Base-by-base conservation (phyloP, 2,797 vertebrate species). In the Myotis pilosus region DNA sequence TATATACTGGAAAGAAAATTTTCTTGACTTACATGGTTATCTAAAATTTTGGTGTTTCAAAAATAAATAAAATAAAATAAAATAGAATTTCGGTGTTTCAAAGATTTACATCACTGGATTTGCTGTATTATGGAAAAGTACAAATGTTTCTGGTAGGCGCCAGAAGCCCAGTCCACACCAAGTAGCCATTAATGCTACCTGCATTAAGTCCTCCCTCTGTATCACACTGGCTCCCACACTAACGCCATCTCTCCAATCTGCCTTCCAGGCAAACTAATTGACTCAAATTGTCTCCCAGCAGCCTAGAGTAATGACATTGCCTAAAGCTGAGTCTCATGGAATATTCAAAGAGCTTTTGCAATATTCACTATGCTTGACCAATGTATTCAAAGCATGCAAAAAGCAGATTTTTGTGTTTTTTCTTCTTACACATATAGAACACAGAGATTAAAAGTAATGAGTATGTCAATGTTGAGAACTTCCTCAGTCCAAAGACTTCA, bases 51-150 rank as follows among this genome's bases (percentile, higher is more conserved):
- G 86, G 20, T 66, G 30, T 86, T 91, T 89, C n/a, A 72, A 85
- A 80, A n/a, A n/a, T n/a, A n/a, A n/a, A n/a, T n/a, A n/a, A n/a
- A n/a, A n/a, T n/a, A n/a, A n/a, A n/a, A n/a, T n/a, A n/a, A n/a
- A n/a, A n/a, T n/a, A n/a, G n/a, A 92, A 89, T 68, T 80, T 87
- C 62, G 86, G 20, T 66, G 30, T 86, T 91, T 89, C n/a, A 72
- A 85, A 80, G n/a, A n/a, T n/a, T 68, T 9, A 53, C 16, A n/a
- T 78, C 36, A 78, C 20, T 71, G 71, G 11, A 15, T 95, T 72
- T 91, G 38, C n/a, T 83, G 4, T 36, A 53, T 69, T 83, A 33
- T 8, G 22, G 49, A 64, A 95, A 64, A 92, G 62, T 9, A 44
- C 20, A 79, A 36, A 36, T 36, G 41, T 79, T 93, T 83, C 82